phyloP scores from a whole-genome alignment of 1,140 invertebrate species.

The Heliconius congener region DNA sequence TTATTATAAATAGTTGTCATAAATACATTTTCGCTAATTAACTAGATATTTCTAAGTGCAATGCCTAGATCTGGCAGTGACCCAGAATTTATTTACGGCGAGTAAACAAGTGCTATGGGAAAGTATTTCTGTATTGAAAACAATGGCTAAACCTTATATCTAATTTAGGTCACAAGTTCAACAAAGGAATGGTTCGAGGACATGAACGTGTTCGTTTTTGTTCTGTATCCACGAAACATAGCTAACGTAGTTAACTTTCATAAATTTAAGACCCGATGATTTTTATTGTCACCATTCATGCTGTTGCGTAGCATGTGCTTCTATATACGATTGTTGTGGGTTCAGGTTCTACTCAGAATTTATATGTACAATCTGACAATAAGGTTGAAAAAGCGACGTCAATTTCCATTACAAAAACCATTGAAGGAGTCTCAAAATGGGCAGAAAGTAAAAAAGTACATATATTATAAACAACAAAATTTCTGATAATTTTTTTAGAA shows the following conservation, averaged over 20 bases:
- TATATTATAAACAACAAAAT: too few species aligned
- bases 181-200: slow-evolving; percentile 43
- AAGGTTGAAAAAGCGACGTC: too few species aligned
- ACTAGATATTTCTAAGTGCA: slow-evolving; percentile 27
- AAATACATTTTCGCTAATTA: not conserved
- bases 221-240: not conserved
- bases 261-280: not conserved
- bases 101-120: slow-evolving; percentile 29
- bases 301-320: too few species aligned
- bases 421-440: too few species aligned
- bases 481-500: not conserved
- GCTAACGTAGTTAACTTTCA: not conserved
- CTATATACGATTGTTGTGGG: not conserved
- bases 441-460: too few species aligned
- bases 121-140: slow-evolving; percentile 36
- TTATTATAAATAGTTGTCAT: not conserved
- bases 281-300: too few species aligned
- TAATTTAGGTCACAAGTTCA: slow-evolving; percentile 52
- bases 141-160: slow-evolving; percentile 38
- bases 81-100: slow-evolving; percentile 33
- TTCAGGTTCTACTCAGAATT: not conserved
- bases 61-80: slow-evolving; percentile 36
- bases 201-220: not conserved
- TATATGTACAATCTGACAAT: too few species aligned
- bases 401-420: too few species aligned